These are phyloP conservation scores for Contarinia nasturtii DNA, from an alignment of 1,140 invertebrate genomes.

Conservation along the genomic window DNA sequence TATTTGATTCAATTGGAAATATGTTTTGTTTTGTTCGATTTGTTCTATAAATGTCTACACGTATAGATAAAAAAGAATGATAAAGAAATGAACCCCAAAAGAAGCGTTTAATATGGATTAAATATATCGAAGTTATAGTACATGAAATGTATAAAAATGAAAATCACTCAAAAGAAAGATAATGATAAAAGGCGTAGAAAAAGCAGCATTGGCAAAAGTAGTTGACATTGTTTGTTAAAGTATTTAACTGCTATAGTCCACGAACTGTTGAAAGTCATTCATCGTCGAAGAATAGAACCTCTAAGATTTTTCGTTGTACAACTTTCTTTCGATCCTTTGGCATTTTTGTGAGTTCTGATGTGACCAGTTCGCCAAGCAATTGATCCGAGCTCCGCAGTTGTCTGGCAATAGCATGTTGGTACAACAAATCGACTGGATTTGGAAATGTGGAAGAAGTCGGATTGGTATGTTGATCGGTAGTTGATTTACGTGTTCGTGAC, in stretches of 20 bases:
- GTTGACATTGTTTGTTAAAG: too few relatives aligned
- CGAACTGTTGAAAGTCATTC: not conserved
- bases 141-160: conserved; percentile 2
- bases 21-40: too few relatives aligned
- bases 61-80: too few relatives aligned
- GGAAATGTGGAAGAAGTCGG: conserved; percentile 2
- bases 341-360: conserved; percentile 22
- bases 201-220: too few relatives aligned
- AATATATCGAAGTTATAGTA: conserved; percentile 19
- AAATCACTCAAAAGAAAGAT: not conserved
- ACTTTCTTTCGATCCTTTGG: conserved; percentile 19
- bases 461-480: too few relatives aligned
- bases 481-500: too few relatives aligned
- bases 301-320: conserved; percentile 19
- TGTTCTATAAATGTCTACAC: too few relatives aligned
- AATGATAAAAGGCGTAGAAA: not conserved
- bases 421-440: conserved; percentile 19
- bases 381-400: conserved; percentile 17
- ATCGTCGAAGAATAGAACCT: conserved; percentile 23
- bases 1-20: not conserved
- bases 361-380: conserved; percentile 19
- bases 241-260: too few relatives aligned
- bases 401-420: conserved; percentile 16
- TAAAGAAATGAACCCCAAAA: too few relatives aligned
- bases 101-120: too few relatives aligned